Conservation (phyloP, 2,113 vertebrate genomes). For the Prunella fulvescens region DNA sequence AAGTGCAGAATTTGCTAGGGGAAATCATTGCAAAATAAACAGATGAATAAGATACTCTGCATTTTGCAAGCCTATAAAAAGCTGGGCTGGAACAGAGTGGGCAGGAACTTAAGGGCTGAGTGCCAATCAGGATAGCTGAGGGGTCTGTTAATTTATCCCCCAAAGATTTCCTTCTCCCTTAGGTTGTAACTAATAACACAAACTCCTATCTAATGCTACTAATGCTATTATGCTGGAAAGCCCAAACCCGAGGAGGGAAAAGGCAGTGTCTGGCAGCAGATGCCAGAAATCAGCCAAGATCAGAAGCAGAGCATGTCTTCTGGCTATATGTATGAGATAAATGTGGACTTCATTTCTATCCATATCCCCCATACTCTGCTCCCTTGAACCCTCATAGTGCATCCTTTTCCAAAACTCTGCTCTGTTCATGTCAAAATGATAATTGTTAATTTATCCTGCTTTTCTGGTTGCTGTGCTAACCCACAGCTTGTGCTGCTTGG, state of each 20-base stretch:
- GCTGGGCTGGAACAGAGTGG: constrained; percentile 5
- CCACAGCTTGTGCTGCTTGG: constrained; percentile 54
- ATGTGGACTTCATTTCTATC: background rate
- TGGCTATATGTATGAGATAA: background rate
- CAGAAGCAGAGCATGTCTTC: constrained; percentile 13
- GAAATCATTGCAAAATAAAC: constrained; percentile 40
- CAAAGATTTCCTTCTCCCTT: constrained; percentile 19
- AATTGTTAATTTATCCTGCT: constrained; percentile 73
- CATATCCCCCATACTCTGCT: background rate
- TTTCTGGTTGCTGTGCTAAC: constrained; percentile 60
- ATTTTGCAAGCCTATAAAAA: constrained; percentile 27
- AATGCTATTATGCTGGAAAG: constrained; percentile 63
- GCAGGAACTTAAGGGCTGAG: background rate
- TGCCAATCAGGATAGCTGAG: background rate
- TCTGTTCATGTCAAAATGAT: constrained; percentile 43
- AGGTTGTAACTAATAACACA: constrained; percentile 37
- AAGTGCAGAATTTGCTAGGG: background rate
- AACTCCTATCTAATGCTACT: constrained; percentile 33
- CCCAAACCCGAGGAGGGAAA: background rate
- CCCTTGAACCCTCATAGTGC: background rate
- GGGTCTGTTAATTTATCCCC: constrained; percentile 37
- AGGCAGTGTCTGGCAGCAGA: background rate
- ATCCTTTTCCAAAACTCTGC: constrained; percentile 4
- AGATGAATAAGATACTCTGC: background rate
- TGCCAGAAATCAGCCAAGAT: constrained; percentile 36